Conservation (phyloP, 2,888 invertebrate species). For the Spisula solida region DNA sequence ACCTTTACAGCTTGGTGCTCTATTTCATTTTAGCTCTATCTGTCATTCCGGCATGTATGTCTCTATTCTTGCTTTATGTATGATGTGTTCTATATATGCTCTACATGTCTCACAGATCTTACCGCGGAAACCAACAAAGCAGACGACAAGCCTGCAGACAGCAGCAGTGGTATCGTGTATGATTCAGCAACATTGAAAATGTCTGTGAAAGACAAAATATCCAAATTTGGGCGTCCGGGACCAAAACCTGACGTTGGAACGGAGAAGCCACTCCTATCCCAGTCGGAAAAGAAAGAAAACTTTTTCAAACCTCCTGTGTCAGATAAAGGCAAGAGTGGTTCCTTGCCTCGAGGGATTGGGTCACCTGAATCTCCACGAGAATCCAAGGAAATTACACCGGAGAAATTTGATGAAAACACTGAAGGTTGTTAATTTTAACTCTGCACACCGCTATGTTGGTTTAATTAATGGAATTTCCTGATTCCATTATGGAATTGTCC, state of each 20-base stretch:
- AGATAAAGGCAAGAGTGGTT: not conserved
- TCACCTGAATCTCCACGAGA: not conserved
- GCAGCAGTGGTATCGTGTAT: conserved; percentile 74
- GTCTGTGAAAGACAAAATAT: conserved; percentile 79
- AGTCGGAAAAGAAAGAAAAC: conserved; percentile 27
- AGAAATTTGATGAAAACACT: conserved; percentile 18
- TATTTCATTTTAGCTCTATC: not conserved
- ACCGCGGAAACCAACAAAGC: not conserved
- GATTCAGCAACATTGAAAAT: conserved; percentile 79
- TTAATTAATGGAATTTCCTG: not conserved
- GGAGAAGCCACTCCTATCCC: conserved; percentile 47
- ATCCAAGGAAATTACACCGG: not conserved
- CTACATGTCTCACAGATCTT: not conserved
- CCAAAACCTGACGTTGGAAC: conserved; percentile 40
- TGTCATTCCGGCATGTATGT: not conserved
- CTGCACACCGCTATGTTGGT: not conserved
- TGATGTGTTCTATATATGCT: not conserved
- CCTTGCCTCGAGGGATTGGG: not conserved
- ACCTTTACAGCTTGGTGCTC: not conserved
- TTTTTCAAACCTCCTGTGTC: not conserved
- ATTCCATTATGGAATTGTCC: not conserved
- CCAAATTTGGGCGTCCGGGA: conserved; percentile 58
- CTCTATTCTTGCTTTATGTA: conserved; percentile 14
- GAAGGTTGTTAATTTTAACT: conserved; percentile 27
- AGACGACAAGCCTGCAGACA: conserved; percentile 53